Evolutionary conservation across 2,113 vertebrate genomes (phyloP).

Genomic region (Brienomyrus longianalis): DNA sequence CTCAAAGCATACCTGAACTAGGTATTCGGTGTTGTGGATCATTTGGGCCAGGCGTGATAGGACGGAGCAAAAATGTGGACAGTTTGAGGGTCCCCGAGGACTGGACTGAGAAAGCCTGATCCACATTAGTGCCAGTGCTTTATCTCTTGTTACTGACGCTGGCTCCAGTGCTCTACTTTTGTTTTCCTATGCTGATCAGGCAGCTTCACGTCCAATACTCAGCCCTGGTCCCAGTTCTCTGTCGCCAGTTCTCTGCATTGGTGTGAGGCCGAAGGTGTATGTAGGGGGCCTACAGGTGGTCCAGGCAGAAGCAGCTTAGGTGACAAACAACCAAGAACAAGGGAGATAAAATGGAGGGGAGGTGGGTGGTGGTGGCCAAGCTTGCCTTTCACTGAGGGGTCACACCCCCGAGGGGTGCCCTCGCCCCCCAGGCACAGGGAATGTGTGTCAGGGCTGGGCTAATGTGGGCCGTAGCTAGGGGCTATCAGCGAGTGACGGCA

Average conservation of each 20-base stretch:
- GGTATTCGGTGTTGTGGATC: background rate
- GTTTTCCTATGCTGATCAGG: background rate
- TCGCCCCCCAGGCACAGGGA: background rate
- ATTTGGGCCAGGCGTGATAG: background rate
- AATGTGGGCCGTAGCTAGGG: slow-evolving; percentile 13
- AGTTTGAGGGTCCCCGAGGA: background rate
- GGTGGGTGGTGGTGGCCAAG: background rate
- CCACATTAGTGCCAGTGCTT: background rate
- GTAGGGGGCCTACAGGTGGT: background rate
- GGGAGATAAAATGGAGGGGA: background rate
- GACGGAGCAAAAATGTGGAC: background rate
- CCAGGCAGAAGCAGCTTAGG: background rate
- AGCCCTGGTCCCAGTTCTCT: background rate
- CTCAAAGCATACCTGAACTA: background rate
- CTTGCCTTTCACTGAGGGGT: background rate
- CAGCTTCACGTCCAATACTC: background rate
- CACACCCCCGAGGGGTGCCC: background rate
- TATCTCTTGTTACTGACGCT: background rate
- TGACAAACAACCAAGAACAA: background rate
- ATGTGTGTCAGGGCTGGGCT: background rate
- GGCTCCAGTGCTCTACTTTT: background rate
- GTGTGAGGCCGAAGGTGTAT: background rate
- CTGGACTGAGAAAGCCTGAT: background rate
- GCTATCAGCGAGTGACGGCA: slow-evolving; percentile 14
- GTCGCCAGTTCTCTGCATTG: background rate